A percentile compares a stretch with the other conserved stretches of the same genome.
Evolutionary conservation across 1,140 invertebrate genomes (phyloP).

Genomic region (Drosophila cardini): DNA sequence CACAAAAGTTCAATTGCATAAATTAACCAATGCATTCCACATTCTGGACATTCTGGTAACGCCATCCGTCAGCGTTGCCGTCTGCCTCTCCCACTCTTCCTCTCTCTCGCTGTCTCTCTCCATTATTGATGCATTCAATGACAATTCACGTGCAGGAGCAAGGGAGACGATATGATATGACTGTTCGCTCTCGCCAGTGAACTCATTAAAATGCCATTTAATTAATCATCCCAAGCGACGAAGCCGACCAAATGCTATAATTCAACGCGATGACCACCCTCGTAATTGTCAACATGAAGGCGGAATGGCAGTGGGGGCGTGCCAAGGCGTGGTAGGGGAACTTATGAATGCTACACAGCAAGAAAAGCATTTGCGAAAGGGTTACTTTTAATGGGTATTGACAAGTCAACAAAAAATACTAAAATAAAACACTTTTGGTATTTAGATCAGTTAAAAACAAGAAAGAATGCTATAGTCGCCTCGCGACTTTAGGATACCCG

Average conservation of each 20-base stretch:
- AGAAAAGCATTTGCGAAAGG: too few species aligned
- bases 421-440: too few species aligned
- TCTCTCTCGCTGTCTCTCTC: constrained; percentile 16
- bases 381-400: too few species aligned
- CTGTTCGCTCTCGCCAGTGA: constrained; percentile 54
- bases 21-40: constrained; percentile 68
- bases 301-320: background rate
- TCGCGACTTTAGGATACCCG: too few species aligned
- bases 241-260: constrained; percentile 76
- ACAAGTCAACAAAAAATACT: too few species aligned
- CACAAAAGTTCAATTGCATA: constrained; percentile 77
- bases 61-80: constrained; percentile 16
- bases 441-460: too few species aligned
- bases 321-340: background rate
- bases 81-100: constrained; percentile 1
- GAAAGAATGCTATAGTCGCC: too few species aligned
- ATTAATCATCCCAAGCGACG: constrained; percentile 73
- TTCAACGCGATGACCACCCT: constrained; percentile 55
- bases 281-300: constrained; percentile 7
- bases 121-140: constrained; percentile 74
- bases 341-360: background rate
- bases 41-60: constrained; percentile 22
- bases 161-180: constrained; percentile 6
- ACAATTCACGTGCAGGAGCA: constrained; percentile 28
- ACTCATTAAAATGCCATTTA: constrained; percentile 82